Percentiles rank a stretch among this genome's conserved stretches.
Evolutionary conservation across 92 coral and sea anemone species (phyloP).

Genomic region (Heteractis magnifica): DNA sequence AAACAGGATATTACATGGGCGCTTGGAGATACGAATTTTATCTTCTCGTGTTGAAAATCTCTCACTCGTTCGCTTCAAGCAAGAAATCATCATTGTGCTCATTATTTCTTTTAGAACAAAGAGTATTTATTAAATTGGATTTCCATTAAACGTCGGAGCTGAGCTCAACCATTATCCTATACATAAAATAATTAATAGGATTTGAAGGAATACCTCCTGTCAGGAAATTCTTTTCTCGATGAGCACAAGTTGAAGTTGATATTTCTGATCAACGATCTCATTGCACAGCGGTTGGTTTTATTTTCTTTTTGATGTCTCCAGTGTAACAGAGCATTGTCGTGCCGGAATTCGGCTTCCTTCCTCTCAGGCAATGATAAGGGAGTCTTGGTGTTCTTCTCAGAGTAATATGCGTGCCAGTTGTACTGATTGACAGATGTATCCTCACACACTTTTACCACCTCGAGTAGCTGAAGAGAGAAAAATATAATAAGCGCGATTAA

Average conservation of each 20-base stretch:
- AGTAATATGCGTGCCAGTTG: constrained; percentile 58
- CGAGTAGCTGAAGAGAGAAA: constrained; percentile 37
- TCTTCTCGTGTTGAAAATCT: too few species aligned
- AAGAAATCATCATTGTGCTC: too few species aligned
- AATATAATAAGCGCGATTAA: too few species aligned
- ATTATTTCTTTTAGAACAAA: too few species aligned
- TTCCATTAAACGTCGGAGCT: too few species aligned
- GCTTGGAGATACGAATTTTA: too few species aligned
- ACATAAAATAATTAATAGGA: too few species aligned
- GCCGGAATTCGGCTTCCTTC: constrained; percentile 38
- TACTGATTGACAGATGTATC: constrained; percentile 69
- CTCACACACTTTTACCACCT: constrained; percentile 46
- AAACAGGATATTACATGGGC: too few species aligned
- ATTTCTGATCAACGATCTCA: constrained; percentile 40
- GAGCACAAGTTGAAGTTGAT: constrained; percentile 40
- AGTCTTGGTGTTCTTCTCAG: constrained; percentile 49
- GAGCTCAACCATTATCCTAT: too few species aligned
- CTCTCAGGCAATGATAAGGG: constrained; percentile 45
- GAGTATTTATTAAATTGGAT: too few species aligned
- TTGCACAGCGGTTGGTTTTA: constrained; percentile 38
- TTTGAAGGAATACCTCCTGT: constrained; percentile 33
- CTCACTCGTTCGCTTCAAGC: too few species aligned
- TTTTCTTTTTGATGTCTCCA: constrained; percentile 54
- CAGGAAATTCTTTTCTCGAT: constrained; percentile 54
- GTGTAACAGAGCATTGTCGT: constrained; percentile 38